Evolutionary conservation across 2,113 vertebrate genomes (phyloP).

Genomic region (Cebidichthys violaceus): DNA sequence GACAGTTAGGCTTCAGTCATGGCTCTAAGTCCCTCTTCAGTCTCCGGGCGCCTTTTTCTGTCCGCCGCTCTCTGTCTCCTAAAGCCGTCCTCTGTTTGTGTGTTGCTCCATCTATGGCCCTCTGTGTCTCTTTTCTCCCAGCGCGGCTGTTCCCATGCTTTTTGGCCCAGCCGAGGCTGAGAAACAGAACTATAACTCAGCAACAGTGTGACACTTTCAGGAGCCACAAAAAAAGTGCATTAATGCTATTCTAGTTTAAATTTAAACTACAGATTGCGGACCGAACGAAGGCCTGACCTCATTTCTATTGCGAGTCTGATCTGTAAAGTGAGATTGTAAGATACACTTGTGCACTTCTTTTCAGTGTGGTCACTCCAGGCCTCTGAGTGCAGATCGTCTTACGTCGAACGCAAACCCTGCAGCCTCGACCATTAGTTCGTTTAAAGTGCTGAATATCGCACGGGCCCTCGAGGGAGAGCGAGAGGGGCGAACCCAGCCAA

Average conservation of each 20-base stretch:
- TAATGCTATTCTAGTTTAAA: slow-evolving; percentile 32
- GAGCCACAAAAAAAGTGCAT: slow-evolving; percentile 42
- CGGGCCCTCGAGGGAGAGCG: slow-evolving; percentile 46
- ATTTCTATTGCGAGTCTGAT: slow-evolving; percentile 66
- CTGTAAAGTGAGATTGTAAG: slow-evolving; percentile 72
- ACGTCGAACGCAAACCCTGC: slow-evolving; percentile 52
- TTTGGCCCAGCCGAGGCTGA: slow-evolving; percentile 41
- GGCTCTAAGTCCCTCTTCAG: slow-evolving; percentile 77
- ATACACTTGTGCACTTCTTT: slow-evolving; percentile 72
- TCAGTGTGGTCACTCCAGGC: slow-evolving; percentile 55
- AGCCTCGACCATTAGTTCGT: slow-evolving; percentile 65
- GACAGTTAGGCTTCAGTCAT: slow-evolving; percentile 80
- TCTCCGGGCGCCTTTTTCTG: slow-evolving; percentile 72
- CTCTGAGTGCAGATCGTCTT: slow-evolving; percentile 74
- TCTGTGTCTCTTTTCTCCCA: slow-evolving; percentile 61
- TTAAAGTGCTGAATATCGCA: slow-evolving; percentile 57
- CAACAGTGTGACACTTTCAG: slow-evolving; percentile 29
- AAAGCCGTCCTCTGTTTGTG: slow-evolving; percentile 71
- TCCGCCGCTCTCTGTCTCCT: slow-evolving; percentile 61
- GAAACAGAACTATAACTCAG: slow-evolving; percentile 38
- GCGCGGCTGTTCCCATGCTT: slow-evolving; percentile 62
- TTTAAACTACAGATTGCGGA: slow-evolving; percentile 45
- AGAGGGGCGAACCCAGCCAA: slow-evolving; percentile 34
- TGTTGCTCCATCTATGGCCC: slow-evolving; percentile 48
- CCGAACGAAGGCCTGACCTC: slow-evolving; percentile 68